Evolutionary conservation across 2,113 vertebrate species (phyloP).

Genomic region (Mirza zaza): DNA sequence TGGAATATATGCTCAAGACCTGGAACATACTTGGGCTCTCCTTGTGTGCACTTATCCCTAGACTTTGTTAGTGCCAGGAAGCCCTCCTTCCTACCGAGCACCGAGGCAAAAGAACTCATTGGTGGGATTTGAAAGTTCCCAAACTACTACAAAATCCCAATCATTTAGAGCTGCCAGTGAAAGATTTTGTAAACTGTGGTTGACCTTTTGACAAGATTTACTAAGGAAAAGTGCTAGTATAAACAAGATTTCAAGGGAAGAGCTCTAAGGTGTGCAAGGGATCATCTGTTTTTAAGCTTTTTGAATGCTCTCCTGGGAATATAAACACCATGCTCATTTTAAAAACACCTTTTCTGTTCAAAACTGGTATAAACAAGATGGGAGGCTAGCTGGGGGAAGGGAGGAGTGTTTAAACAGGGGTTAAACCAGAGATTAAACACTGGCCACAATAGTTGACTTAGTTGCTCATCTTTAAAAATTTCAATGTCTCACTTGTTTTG

Average conservation of each 20-base stretch:
- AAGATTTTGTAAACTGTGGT: conserved; percentile 48
- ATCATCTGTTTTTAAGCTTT: conserved; percentile 59
- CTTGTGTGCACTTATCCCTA: neutral
- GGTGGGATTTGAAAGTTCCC: neutral
- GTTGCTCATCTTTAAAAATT: neutral
- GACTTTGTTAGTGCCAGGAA: neutral
- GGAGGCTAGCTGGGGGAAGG: neutral
- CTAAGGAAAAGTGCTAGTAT: conserved; percentile 45
- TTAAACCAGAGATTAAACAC: neutral
- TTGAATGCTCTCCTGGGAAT: neutral
- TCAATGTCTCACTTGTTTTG: neutral
- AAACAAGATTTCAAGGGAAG: conserved; percentile 57
- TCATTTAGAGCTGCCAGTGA: neutral
- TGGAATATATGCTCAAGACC: neutral
- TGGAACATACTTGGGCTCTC: neutral
- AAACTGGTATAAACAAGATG: neutral
- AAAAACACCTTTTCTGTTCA: conserved; percentile 59
- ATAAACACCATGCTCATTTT: conserved; percentile 49
- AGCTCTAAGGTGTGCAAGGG: conserved; percentile 29
- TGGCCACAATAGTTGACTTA: neutral
- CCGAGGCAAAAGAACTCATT: neutral
- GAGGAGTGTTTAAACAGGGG: neutral
- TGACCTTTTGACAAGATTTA: conserved; percentile 52
- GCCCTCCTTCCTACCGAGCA: neutral
- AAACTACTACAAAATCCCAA: neutral